These are phyloP conservation scores for Aegotheles bennettii DNA, from an alignment of 2,113 vertebrate species.

Conservation along the genomic window DNA sequence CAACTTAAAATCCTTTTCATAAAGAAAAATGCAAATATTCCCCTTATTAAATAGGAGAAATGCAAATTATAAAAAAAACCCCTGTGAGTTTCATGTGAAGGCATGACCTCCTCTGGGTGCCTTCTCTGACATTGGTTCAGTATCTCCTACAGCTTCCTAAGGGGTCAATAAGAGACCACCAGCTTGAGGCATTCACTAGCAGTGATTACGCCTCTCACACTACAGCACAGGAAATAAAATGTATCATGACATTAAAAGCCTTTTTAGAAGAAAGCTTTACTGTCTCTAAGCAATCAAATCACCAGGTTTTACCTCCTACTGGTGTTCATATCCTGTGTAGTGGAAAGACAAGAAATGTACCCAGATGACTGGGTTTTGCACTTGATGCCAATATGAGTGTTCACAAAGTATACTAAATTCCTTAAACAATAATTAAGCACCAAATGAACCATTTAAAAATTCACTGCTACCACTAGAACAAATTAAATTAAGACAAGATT, in stretches of 20 bases:
- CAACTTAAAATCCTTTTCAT: background rate
- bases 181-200: background rate
- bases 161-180: background rate
- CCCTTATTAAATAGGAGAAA: background rate
- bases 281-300: conserved; percentile 29
- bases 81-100: background rate
- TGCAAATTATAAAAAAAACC: background rate
- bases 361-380: conserved; percentile 32
- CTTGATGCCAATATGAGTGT: conserved; percentile 30
- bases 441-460: conserved; percentile 73
- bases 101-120: background rate
- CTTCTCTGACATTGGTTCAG: background rate
- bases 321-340: background rate
- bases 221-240: background rate
- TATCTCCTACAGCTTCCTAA: background rate
- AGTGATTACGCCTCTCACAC: background rate
- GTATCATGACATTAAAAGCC: background rate
- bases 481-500: conserved; percentile 74
- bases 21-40: background rate
- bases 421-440: conserved; percentile 72
- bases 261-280: background rate
- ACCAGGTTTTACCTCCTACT: background rate
- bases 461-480: conserved; percentile 53
- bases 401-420: conserved; percentile 50
- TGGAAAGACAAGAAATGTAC: conserved; percentile 10